Evolutionary conservation across 2,797 vertebrate genomes (phyloP), one percentile per base, ranked within the genome.

Genomic region (Synanceia verrucosa): DNA sequence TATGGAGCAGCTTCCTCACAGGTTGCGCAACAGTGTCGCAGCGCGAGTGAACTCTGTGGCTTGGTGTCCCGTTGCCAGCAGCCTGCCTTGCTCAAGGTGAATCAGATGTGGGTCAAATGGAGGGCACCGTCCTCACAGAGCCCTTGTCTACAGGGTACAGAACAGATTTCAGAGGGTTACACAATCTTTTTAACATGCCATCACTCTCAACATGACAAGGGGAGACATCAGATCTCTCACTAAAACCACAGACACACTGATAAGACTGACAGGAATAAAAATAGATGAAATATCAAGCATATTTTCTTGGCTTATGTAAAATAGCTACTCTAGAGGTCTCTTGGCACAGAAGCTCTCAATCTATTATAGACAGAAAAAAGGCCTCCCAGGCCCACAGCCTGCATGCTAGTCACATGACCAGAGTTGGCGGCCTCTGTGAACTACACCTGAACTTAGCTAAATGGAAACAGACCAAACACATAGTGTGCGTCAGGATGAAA

Each of bases 381-480:
- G 70, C 68, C 81, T 87, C 83, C 76, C 57, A 50, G 81, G 61
- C 74, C 68, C 72, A 69, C 63, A 85, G 85, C 79, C 76, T 66
- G 84, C 71, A 70, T 74, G 65, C 63, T 55, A 76, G 86, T 91
- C 90, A 92, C 78, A 70, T 90, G 88, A 91, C 63, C 79, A 76
- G 69, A 75, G 88, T 73, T 84, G 76, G 85, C 82, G 72, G 86
- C 83, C 82, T 87, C 81, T 78, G 83, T 90, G 92, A 91, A 91
- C 89, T 91, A 89, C 87, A 92, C 91, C 92, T 93, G 90, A 92
- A 93, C 89, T 84, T 84, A 86, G 87, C 84, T 92, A 89, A 92
- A 92, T 91, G 91, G 85, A 93, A 92, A 90, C 90, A 90, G 90
- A 93, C 90, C 90, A 90, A 92, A 91, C 83, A 78, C 75, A 85